Percentiles rank a stretch among this genome's conserved stretches.
phyloP scores from a whole-genome alignment of 2,113 vertebrate species.

The Ibidorhyncha struthersii region DNA sequence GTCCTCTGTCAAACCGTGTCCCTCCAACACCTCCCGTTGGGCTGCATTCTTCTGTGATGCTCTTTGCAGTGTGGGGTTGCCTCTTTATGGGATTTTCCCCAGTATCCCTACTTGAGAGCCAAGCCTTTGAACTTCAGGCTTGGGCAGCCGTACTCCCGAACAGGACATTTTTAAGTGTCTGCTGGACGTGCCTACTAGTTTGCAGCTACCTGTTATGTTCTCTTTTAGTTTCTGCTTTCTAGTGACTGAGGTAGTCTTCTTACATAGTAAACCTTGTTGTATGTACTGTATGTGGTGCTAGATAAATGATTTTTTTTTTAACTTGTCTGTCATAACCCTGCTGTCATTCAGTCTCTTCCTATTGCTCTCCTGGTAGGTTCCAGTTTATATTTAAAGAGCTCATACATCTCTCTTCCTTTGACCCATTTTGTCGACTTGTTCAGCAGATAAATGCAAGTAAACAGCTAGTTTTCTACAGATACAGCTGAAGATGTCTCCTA shows the following conservation, averaged over 20 bases:
- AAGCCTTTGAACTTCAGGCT: neutral
- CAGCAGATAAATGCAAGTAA: neutral
- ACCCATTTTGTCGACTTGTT: neutral
- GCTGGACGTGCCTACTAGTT: neutral
- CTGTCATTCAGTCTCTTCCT: neutral
- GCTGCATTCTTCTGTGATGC: neutral
- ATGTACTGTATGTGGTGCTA: neutral
- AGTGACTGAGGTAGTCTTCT: neutral
- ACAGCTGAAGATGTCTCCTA: neutral
- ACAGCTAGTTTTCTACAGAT: neutral
- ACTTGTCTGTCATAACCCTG: neutral
- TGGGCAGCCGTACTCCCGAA: accelerated
- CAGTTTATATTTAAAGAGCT: neutral
- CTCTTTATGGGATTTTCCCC: neutral
- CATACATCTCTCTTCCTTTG: neutral
- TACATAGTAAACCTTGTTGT: neutral
- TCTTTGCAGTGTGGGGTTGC: neutral
- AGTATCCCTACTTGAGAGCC: no score
- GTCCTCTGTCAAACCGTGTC: neutral
- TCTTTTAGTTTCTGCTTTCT: neutral
- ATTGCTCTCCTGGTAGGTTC: neutral
- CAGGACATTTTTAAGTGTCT: neutral
- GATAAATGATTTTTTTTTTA: neutral
- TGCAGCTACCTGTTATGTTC: neutral
- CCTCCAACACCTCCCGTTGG: neutral